Base-by-base conservation (phyloP, 2,888 invertebrate species). In the Drosophila mimetica region DNA sequence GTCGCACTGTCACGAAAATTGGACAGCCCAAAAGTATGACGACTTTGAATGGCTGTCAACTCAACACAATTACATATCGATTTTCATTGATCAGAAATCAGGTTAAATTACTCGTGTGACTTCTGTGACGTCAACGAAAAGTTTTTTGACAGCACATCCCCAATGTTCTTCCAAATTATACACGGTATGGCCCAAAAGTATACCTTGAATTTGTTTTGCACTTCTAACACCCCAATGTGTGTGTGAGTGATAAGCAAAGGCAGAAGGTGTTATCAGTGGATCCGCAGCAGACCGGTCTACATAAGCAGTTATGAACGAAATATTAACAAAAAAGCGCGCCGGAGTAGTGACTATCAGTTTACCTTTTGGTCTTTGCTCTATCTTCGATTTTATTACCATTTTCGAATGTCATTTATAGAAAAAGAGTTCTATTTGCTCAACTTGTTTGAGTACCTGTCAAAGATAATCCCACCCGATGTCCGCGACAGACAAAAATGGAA, bases 131-230 rank as follows among this genome's bases (percentile, higher is more conserved):
- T 25, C 34, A 54, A 30, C 11, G 11, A 42, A 16, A 46, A 22
- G 5, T 20, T 53, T 14, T 53, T 14, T 41, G 11, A 30, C 14
- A 11, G 16, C n/a, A 18, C 16, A 9, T 55, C 22, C n/a, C 34
- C 13, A n/a, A 36, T 55, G 36, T 25, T 3, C 8, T 6, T n/a
- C 2, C 6, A 4, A 14, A 9, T 14, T 16, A 18, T 13, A 22
- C 3, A n/a, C 1, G 8, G 11, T 36, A 14, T 52, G 25, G 55
- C 60, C 60, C 20, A 59, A 67, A 70, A 70, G 70, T 69, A 69
- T 66, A 39, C 69, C 28, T 22, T 42, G 16, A 4, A 22, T 54
- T 22, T 6, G n/a, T 5, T 11, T 11, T 20, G 11, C 16, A 4
- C 20, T 36, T 37, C 18, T 2, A 25, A 14, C 14, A 13, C 39